Base-by-base conservation (phyloP, 2,888 invertebrate species). In the Acleris emargana region DNA sequence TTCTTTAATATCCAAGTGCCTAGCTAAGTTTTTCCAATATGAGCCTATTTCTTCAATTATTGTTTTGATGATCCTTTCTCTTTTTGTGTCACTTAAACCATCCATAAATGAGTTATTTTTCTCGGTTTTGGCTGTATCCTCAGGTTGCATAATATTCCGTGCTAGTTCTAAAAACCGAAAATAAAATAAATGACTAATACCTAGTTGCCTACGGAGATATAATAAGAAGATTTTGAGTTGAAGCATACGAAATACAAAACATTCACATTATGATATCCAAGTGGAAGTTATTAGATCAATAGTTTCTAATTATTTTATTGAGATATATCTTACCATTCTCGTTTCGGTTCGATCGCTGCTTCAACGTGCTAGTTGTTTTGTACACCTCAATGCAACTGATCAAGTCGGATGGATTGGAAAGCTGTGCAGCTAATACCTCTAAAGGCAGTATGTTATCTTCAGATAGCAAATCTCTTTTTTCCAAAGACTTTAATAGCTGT, bases 1-100 rank as follows among this genome's bases (percentile, higher is more conserved):
- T 79, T 92, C 91, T 62, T 82, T 78, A 13, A 90, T 79, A 60
- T 80, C 81, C 25, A 92, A 76, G 68, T 83, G 84, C 67, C 92
- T 84, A 17, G 80, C 91, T 7, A 91, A 75, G 50, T 87, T 86
- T 47, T 82, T 79, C 91, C 92, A 92, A 61, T 72, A 80, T 52
- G 73, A 79, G 6, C 91, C 91, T 70, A 91, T 88, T 68, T 87
- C 82, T 69, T 84, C 81, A 59, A 74, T 74, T 1, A 92, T 76
- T 45, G 80, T 87, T 69, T 81, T 69, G 58, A 83, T 75, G 32
- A 92, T 87, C 68, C 81, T 82, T 64, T 83, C 73, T 58, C 75
- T 82, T 73, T 85, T 91, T 59, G 59, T 76, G 38, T 74, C 64
- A 67, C 79, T 83, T 43, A 86, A 69, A 18, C 69, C 64, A 50